phyloP scores from a whole-genome alignment of 2,113 vertebrate species.

The Hirundichthys speculiger region DNA sequence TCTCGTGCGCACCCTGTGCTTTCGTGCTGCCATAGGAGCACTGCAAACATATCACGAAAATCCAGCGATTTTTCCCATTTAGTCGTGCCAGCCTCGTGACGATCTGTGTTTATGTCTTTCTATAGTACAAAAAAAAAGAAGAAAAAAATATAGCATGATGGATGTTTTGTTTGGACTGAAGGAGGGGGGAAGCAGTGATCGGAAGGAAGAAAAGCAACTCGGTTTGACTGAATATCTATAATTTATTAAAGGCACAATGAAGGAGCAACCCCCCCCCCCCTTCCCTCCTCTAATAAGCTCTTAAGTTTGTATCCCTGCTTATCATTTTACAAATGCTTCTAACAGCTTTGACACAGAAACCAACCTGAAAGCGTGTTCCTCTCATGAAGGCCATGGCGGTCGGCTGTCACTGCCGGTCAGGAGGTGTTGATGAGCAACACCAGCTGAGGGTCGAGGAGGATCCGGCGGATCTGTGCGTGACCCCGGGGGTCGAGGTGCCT shows the following conservation, averaged over 20 bases:
- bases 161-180: constrained; percentile 44
- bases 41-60: constrained; percentile 37
- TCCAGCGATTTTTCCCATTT: constrained; percentile 32
- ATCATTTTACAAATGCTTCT: constrained; percentile 6
- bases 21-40: constrained; percentile 36
- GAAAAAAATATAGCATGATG: constrained; percentile 65
- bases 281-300: constrained; percentile 41
- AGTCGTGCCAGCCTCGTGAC: constrained; percentile 47
- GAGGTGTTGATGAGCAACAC: constrained; percentile 71
- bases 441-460: constrained; percentile 77
- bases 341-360: constrained; percentile 25
- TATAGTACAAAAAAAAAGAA: constrained; percentile 21
- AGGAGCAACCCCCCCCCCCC: constrained; percentile 57
- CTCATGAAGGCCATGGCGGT: constrained; percentile 75
- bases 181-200: constrained; percentile 37
- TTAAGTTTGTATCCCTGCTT: constrained; percentile 32
- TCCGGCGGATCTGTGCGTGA: constrained; percentile 21
- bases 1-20: constrained; percentile 35
- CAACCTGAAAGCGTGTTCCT: constrained; percentile 58
- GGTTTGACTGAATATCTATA: constrained; percentile 39
- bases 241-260: constrained; percentile 61
- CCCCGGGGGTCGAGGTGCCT: constrained; percentile 27
- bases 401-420: constrained; percentile 73
- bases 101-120: constrained; percentile 37
- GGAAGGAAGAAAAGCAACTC: constrained; percentile 1